These are phyloP conservation scores for Melinaea menophilus DNA, from an alignment of 2,888 invertebrate genomes.

Conservation along the genomic window DNA sequence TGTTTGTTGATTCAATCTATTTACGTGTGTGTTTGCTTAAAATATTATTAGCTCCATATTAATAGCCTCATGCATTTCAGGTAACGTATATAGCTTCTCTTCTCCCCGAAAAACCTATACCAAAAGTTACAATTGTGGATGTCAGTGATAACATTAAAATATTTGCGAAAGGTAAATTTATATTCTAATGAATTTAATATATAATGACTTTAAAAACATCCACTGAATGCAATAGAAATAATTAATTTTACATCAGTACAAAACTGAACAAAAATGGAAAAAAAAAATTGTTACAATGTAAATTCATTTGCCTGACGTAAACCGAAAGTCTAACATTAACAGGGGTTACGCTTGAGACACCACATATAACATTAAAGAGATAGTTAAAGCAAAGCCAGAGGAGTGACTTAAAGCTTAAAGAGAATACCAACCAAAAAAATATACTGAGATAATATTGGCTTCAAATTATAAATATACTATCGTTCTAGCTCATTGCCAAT, in stretches of 20 bases:
- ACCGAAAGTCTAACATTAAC: no score
- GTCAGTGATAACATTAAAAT: constrained; percentile 2
- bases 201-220: not conserved
- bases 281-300: no score
- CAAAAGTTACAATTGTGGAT: constrained; percentile 13
- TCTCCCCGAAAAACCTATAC: constrained; percentile 8
- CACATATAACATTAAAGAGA: no score
- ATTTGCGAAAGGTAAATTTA: constrained; percentile 11
- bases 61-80: not conserved
- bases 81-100: constrained; percentile 13
- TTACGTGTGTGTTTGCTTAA: not conserved
- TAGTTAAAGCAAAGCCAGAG: no score
- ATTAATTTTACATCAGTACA: not conserved
- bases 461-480: no score
- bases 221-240: not conserved
- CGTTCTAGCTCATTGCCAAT: no score
- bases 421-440: no score
- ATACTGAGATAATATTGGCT: no score
- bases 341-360: no score
- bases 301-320: no score
- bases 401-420: no score
- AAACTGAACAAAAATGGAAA: not conserved
- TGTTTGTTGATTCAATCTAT: no score
- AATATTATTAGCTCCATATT: not conserved
- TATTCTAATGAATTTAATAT: not conserved